A percentile compares a stretch with the other conserved stretches of the same genome.
Evolutionary conservation across 2,113 vertebrate genomes (phyloP).

Genomic region (Motacilla tschutschensis): DNA sequence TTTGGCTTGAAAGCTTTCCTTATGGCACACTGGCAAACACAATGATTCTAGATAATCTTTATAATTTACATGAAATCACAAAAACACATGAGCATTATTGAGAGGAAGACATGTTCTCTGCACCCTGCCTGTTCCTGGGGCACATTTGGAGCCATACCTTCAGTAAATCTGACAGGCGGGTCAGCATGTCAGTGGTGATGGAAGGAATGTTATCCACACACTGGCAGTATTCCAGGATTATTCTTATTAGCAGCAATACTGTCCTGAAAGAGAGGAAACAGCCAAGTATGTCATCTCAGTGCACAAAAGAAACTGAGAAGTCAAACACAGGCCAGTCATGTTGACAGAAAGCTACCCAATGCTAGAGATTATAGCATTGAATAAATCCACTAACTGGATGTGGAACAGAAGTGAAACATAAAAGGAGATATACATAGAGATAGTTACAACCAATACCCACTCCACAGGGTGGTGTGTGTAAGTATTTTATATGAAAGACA

Average conservation of each 20-base stretch:
- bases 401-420: neutral
- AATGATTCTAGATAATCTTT: neutral
- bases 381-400: neutral
- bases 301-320: neutral
- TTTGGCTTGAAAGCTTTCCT: neutral
- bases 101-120: neutral
- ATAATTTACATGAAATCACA: neutral
- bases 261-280: constrained; percentile 79
- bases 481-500: neutral
- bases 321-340: neutral
- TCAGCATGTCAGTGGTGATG: constrained; percentile 94
- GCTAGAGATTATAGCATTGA: neutral
- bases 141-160: constrained; percentile 76
- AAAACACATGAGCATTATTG: accelerated
- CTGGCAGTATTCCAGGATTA: constrained; percentile 97
- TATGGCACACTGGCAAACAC: neutral
- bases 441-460: neutral
- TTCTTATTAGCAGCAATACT: constrained; percentile 94
- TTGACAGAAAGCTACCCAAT: neutral
- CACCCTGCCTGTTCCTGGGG: neutral
- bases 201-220: constrained; percentile 97
- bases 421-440: neutral
- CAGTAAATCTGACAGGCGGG: constrained; percentile 90
- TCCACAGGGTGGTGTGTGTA: neutral
- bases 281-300: neutral